phyloP scores from a whole-genome alignment of 1,140 invertebrate species.

The Lepidotrigona ventralis region DNA sequence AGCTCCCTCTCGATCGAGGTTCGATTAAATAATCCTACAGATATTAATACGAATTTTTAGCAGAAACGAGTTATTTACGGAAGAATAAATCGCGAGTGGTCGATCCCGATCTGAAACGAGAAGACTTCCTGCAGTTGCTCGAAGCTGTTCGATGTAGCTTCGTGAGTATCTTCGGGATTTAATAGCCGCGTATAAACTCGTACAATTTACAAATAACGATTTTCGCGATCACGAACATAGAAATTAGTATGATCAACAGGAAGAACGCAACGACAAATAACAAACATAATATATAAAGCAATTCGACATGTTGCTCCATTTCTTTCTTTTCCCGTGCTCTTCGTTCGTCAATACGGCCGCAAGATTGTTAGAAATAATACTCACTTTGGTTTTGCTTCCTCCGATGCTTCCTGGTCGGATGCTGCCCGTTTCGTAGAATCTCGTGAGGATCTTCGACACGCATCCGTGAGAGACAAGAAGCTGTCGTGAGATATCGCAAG shows the following conservation, averaged over 20 bases:
- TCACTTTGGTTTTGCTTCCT: conserved; percentile 94
- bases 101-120: not conserved
- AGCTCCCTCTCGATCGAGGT: no score
- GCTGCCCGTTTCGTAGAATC: conserved; percentile 97
- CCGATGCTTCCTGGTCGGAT: conserved; percentile 95
- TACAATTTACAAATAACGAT: not conserved
- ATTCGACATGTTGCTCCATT: not conserved
- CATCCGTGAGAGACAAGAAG: conserved; percentile 97
- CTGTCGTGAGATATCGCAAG: conserved; percentile 97
- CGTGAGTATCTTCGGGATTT: not conserved
- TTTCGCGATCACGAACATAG: not conserved
- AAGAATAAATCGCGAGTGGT: not conserved
- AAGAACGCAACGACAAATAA: not conserved
- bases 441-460: conserved; percentile 97
- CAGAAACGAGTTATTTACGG: no score
- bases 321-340: no score
- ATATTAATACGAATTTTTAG: no score
- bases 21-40: no score
- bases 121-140: not conserved
- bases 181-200: not conserved
- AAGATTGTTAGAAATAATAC: conserved; percentile 24
- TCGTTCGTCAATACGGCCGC: not conserved
- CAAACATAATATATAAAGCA: not conserved
- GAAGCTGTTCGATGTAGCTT: no score
- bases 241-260: not conserved